Evolutionary conservation across 2,113 vertebrate genomes (phyloP).

Genomic region (Semnornis frantzii): DNA sequence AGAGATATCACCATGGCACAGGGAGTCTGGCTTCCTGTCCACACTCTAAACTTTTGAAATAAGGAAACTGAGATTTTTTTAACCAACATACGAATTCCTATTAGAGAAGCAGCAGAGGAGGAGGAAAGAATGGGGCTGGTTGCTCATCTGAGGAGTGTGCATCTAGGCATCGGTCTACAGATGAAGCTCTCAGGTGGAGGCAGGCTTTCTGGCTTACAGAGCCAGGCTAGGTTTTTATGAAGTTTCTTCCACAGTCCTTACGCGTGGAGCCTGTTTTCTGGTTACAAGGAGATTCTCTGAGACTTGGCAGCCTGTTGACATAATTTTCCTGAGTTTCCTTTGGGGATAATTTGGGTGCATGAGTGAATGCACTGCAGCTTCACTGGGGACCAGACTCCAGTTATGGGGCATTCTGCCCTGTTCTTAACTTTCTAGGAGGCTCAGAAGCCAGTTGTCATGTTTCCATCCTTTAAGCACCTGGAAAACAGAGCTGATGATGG

Average conservation of each 20-base stretch:
- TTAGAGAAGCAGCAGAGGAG: background rate
- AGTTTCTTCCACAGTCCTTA: background rate
- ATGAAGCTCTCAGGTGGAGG: background rate
- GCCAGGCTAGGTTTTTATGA: background rate
- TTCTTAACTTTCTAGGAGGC: background rate
- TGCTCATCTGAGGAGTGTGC: fast-evolving
- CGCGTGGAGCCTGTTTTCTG: background rate
- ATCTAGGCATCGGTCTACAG: background rate
- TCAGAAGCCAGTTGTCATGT: background rate
- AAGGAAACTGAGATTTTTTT: background rate
- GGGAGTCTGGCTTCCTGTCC: background rate
- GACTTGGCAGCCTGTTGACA: background rate
- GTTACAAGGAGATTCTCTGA: background rate
- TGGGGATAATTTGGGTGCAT: background rate
- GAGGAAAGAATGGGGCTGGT: background rate
- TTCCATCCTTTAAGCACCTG: background rate
- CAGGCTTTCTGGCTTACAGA: background rate
- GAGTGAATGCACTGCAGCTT: background rate
- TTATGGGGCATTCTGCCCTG: background rate
- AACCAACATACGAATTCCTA: background rate
- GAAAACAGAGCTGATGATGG: background rate
- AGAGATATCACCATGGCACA: background rate
- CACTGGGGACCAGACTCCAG: background rate
- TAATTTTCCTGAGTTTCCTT: background rate
- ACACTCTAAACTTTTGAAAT: background rate